Percentiles rank a stretch among this genome's conserved stretches.
phyloP scores from a whole-genome alignment of 2,113 vertebrate genomes.

The Daphoenositta chrysoptera region DNA sequence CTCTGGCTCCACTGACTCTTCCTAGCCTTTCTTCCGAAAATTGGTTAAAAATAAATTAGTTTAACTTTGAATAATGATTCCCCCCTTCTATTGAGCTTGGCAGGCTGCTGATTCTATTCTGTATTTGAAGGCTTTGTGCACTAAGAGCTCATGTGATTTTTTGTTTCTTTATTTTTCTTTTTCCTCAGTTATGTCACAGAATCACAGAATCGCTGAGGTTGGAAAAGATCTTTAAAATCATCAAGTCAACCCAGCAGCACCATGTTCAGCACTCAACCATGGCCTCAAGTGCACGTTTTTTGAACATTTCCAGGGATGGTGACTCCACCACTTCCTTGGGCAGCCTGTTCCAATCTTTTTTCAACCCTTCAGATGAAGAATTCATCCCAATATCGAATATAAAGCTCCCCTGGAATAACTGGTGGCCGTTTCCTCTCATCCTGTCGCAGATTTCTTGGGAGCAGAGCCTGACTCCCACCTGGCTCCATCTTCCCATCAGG shows the following conservation, averaged over 20 bases:
- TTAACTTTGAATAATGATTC: not conserved
- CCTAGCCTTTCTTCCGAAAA: not conserved
- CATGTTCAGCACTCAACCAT: not conserved
- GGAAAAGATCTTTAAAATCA: not conserved
- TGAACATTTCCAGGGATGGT: not conserved
- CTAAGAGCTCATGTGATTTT: accelerated
- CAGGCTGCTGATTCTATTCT: not conserved
- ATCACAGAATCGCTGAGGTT: not conserved
- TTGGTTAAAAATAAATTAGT: not conserved
- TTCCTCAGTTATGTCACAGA: not conserved
- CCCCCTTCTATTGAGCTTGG: not conserved
- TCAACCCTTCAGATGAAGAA: not conserved
- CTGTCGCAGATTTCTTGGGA: not conserved
- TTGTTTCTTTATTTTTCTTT: not conserved
- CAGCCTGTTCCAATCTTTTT: not conserved
- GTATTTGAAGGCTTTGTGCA: not conserved
- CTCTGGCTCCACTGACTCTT: not conserved
- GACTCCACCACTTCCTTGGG: not conserved
- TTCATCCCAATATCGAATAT: not conserved
- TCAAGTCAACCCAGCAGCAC: not conserved
- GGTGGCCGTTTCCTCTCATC: not conserved
- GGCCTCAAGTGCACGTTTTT: not conserved
- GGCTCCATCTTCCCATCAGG: not conserved
- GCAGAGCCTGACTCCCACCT: accelerated
- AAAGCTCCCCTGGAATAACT: not conserved